A percentile compares a stretch with the other conserved stretches of the same genome.
phyloP scores from a whole-genome alignment of 2,113 vertebrate genomes.

The Butastur rufipennis region DNA sequence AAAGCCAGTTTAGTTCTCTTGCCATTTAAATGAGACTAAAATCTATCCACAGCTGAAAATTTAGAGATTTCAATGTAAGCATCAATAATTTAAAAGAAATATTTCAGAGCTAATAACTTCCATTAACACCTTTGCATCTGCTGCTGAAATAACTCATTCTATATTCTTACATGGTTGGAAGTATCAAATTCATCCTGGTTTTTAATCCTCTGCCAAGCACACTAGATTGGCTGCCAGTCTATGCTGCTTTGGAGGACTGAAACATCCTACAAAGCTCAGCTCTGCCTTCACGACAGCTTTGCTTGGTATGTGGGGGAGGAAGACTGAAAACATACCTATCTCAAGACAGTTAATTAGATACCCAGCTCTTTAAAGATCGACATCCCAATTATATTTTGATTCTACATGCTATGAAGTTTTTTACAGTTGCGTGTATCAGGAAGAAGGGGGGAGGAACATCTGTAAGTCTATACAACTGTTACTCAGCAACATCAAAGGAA shows the following conservation, averaged over 20 bases:
- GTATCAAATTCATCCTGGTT: background rate
- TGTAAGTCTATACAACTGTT: background rate
- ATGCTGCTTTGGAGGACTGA: background rate
- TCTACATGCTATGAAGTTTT: background rate
- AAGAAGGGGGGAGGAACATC: background rate
- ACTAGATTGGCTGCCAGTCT: background rate
- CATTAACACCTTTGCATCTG: background rate
- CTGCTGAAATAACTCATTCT: background rate
- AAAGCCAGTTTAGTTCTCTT: background rate
- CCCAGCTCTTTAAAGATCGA: background rate
- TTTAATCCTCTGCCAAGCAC: background rate
- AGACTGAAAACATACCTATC: conserved; percentile 14
- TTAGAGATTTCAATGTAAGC: background rate
- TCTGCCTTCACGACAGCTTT: background rate
- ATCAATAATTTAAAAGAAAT: background rate
- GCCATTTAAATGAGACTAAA: background rate
- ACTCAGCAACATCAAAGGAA: background rate
- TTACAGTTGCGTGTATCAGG: background rate
- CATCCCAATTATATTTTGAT: background rate
- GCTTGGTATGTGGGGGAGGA: background rate
- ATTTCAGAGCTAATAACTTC: background rate
- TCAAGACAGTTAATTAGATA: conserved; percentile 5
- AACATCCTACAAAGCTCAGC: background rate
- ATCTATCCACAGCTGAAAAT: background rate
- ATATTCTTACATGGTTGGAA: background rate